Evolutionary conservation across 1,140 invertebrate genomes (phyloP).

Genomic region (Sycophaga agraensis): DNA sequence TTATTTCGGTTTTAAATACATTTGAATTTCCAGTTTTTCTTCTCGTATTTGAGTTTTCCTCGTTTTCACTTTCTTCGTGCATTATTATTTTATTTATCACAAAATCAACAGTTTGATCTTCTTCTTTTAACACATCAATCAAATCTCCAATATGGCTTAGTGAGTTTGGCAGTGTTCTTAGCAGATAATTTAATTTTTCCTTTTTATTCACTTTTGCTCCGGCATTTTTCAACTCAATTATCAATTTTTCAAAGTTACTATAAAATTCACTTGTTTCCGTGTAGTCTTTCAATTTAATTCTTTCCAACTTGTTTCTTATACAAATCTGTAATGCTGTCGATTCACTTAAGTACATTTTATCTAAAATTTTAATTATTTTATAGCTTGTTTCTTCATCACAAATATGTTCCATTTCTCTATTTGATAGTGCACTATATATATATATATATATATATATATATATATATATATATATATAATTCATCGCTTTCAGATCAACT

Average conservation of each 20-base stretch:
- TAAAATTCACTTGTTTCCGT: neutral
- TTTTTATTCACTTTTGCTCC: conserved; percentile 8
- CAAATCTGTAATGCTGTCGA: conserved; percentile 19
- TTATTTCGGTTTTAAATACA: neutral
- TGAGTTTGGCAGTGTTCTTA: conserved; percentile 8
- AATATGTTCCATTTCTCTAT: neutral
- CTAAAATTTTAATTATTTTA: conserved; percentile 17
- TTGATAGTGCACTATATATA: neutral
- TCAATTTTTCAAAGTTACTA: no score
- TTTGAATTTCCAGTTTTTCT: no score
- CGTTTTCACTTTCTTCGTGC: neutral
- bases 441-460: conserved; percentile 1
- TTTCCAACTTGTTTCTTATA: conserved; percentile 14
- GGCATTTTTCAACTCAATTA: conserved; percentile 23
- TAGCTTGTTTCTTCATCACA: conserved; percentile 6
- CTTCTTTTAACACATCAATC: neutral
- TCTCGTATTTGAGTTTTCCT: neutral
- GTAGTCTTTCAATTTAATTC: conserved; percentile 17
- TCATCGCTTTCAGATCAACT: conserved; percentile 3
- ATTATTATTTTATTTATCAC: conserved; percentile 11
- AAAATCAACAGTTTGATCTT: neutral
- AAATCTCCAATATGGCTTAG: conserved; percentile 13
- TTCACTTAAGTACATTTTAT: conserved; percentile 7
- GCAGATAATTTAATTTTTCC: conserved; percentile 22
- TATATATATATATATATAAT: conserved; percentile 4